phyloP scores from a whole-genome alignment of 2,888 invertebrate species.

The Hesperia comma region DNA sequence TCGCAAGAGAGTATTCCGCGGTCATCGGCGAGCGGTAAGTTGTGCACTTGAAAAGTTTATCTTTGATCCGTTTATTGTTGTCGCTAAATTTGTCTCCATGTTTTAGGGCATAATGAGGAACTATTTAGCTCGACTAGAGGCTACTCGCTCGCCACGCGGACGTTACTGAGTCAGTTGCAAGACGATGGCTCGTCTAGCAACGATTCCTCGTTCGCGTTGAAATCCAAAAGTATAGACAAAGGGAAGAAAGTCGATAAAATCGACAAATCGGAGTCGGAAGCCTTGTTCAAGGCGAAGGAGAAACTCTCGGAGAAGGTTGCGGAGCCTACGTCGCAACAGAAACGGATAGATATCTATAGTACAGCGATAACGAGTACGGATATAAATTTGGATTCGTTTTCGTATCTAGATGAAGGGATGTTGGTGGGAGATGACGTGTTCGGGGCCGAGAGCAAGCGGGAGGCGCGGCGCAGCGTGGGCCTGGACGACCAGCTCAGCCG shows the following conservation, averaged over 20 bases:
- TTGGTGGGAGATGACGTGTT: conserved; percentile 77
- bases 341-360: conserved; percentile 81
- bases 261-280: conserved; percentile 69
- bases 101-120: conserved; percentile 43
- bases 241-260: conserved; percentile 59
- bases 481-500: conserved; percentile 69
- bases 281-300: conserved; percentile 72
- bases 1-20: conserved; percentile 64
- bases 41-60: conserved; percentile 40
- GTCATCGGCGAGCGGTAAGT: conserved; percentile 69
- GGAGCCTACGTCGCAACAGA: conserved; percentile 71
- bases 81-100: conserved; percentile 21
- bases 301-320: conserved; percentile 75
- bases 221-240: conserved; percentile 58
- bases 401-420: conserved; percentile 79
- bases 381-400: conserved; percentile 81
- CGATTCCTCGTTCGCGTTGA: conserved; percentile 78
- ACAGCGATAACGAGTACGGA: conserved; percentile 80
- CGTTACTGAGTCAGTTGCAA: conserved; percentile 79
- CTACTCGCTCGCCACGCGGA: conserved; percentile 73
- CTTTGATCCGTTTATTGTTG: conserved; percentile 14
- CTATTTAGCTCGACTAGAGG: conserved; percentile 69
- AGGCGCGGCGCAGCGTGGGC: conserved; percentile 53
- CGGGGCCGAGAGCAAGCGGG: conserved; percentile 58
- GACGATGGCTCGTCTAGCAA: conserved; percentile 82